These are phyloP conservation scores for Mesocentrotus franciscanus DNA, from an alignment of 53 echinoderm and acorn worm genomes.

Conservation along the genomic window DNA sequence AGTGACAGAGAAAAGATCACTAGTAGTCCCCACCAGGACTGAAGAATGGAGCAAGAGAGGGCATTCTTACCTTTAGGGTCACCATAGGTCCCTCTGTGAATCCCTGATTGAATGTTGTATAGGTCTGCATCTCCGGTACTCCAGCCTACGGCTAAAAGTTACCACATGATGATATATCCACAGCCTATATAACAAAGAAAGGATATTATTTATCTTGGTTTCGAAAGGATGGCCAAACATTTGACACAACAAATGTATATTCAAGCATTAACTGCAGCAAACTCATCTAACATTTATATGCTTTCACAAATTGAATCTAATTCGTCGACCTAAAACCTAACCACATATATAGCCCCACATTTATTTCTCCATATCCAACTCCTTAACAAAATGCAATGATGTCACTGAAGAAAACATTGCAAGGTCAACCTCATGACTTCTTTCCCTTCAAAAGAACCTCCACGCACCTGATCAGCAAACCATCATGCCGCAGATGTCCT, in stretches of 20 bases:
- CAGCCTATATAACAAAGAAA: constrained; percentile 68
- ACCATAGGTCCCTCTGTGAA: constrained; percentile 89
- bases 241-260: neutral
- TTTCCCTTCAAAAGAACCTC: no score
- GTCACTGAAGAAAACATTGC: no score
- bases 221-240: neutral
- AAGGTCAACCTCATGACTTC: no score
- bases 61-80: constrained; percentile 76
- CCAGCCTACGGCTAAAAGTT: constrained; percentile 99
- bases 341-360: no score
- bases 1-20: neutral
- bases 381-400: no score
- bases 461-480: no score
- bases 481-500: no score
- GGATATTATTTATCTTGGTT: neutral
- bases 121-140: constrained; percentile 92
- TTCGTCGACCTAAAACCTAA: no score
- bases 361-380: no score
- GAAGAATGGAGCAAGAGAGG: neutral
- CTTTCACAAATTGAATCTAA: no score
- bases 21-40: neutral
- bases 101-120: constrained; percentile 97
- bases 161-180: constrained; percentile 93
- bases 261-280: no score
- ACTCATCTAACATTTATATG: no score